These are phyloP conservation scores for Drosophila pegasa DNA, from an alignment of 2,888 invertebrate species.

Conservation along the genomic window DNA sequence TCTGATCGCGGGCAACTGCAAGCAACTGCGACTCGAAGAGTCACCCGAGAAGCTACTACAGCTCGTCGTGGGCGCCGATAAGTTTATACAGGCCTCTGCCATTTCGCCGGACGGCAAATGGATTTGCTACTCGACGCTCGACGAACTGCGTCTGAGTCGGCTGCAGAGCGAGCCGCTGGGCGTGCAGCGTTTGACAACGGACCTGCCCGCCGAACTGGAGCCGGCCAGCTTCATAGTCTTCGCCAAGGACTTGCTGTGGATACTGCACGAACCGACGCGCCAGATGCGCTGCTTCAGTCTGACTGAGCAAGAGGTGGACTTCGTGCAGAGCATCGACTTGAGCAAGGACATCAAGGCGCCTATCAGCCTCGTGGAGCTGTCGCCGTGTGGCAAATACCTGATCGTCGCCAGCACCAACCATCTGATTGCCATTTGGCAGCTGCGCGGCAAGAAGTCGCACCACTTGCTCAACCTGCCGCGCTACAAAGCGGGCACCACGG, in stretches of 20 bases:
- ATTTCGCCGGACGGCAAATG: slow-evolving; percentile 90
- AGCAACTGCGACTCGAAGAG: slow-evolving; percentile 62
- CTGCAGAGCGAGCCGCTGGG: slow-evolving; percentile 46
- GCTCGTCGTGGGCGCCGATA: slow-evolving; percentile 88
- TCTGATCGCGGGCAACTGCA: slow-evolving; percentile 4
- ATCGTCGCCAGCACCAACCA: slow-evolving; percentile 89
- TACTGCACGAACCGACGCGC: slow-evolving; percentile 83
- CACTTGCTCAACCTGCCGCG: slow-evolving; percentile 88
- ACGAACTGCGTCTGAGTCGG: slow-evolving; percentile 87
- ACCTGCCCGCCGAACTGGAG: slow-evolving; percentile 82
- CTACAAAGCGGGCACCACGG: slow-evolving; percentile 89
- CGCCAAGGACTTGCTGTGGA: slow-evolving; percentile 82
- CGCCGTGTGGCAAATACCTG: slow-evolving; percentile 87
- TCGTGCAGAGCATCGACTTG: slow-evolving; percentile 82
- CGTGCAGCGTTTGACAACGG: slow-evolving; percentile 80
- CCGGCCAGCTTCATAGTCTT: slow-evolving; percentile 84
- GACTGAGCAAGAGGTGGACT: slow-evolving; percentile 75
- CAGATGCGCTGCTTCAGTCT: slow-evolving; percentile 84
- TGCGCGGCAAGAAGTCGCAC: slow-evolving; percentile 83
- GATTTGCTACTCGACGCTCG: slow-evolving; percentile 91
- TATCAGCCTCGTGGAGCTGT: slow-evolving; percentile 86
- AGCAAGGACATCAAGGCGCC: slow-evolving; percentile 86
- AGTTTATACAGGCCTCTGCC: slow-evolving; percentile 89
- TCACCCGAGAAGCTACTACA: slow-evolving; percentile 89
- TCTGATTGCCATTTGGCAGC: slow-evolving; percentile 88